Evolutionary conservation across 2,888 invertebrate genomes (phyloP).

Genomic region (Pegoplata infirma): DNA sequence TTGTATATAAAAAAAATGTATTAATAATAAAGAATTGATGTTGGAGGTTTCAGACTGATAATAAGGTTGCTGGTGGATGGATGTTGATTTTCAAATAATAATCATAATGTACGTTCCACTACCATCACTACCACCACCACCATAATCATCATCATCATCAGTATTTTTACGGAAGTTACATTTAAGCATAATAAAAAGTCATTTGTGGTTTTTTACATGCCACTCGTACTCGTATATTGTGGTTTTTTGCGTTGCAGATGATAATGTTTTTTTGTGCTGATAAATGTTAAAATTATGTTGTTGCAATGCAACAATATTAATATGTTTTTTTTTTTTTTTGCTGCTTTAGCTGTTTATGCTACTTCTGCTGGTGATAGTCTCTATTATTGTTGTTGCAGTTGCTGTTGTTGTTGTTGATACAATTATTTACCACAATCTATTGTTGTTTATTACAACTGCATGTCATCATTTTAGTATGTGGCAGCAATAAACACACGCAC

Average conservation of each 20-base stretch:
- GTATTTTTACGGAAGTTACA: constrained; percentile 53
- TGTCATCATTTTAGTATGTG: constrained; percentile 51
- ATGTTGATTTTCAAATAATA: constrained; percentile 26
- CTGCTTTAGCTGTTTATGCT: constrained; percentile 22
- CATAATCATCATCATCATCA: too few relatives aligned
- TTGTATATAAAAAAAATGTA: not conserved
- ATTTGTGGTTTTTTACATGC: constrained; percentile 49
- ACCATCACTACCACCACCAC: constrained; percentile 18
- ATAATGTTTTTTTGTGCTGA: constrained; percentile 41
- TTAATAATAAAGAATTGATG: not conserved
- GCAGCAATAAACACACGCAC: not conserved
- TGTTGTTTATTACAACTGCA: constrained; percentile 59
- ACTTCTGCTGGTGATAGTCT: constrained; percentile 32
- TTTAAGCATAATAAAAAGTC: constrained; percentile 53
- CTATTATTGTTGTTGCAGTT: constrained; percentile 16
- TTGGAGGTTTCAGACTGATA: too few relatives aligned
- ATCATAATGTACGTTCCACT: constrained; percentile 15
- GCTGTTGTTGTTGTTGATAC: constrained; percentile 42
- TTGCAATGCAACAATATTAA: constrained; percentile 50
- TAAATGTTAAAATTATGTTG: constrained; percentile 57
- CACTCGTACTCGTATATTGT: constrained; percentile 30
- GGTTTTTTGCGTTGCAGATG: constrained; percentile 49
- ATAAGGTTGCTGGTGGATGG: not conserved
- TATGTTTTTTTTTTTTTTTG: constrained; percentile 50
- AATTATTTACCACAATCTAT: constrained; percentile 59